Evolutionary conservation across 2,113 vertebrate genomes (phyloP), one percentile per base, ranked within the genome.

Genomic region (Oryzias javanicus): DNA sequence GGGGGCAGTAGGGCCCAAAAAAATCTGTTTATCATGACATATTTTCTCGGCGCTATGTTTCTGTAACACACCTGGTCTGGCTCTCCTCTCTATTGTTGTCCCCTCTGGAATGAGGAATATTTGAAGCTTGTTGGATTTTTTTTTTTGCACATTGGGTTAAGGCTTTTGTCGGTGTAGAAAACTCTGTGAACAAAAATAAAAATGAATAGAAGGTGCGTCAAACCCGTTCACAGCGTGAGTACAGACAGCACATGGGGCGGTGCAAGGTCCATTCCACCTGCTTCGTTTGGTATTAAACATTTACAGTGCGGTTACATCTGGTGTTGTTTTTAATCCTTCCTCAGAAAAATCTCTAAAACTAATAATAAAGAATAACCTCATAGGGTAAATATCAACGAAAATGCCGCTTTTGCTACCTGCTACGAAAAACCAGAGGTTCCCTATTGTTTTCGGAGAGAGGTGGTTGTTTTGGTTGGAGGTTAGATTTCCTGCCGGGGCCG

Each of bases 401-500:
- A 51, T 49, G 6, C 25, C 18, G 17, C 41, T 45, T 7, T 60
- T 44, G 18, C 4, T 75, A 82, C 64, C 62, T 59, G 64, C 25
- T 17, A 14, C 55, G 27, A 63, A 60, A 67, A 71, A 76, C 18
- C 14, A 7, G 53, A 60, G 61, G 61, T 52, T 52, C 56, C 60
- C 51, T 71, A 29, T 79, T 84, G 69, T 73, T 76, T 84, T 62
- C 76, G 42, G 67, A 47, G 67, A 18, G 62, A 72, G 67, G 71
- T 74, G 73, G 69, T 75, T 77, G 81, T 84, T 86, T 79, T 78
- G 68, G 76, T 84, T 64, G 67, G 73, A 81, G 78, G 85, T 87
- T 86, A 85, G 80, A 85, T 83, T 87, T 89, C 87, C 82, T 87
- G 81, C 61, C 52, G 49, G 80, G 66, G 42, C 60, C 72, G 64